Evolutionary conservation across 2,888 invertebrate genomes (phyloP), one percentile per base, ranked within the genome.

Genomic region (Rhaphigaster nebulosa): DNA sequence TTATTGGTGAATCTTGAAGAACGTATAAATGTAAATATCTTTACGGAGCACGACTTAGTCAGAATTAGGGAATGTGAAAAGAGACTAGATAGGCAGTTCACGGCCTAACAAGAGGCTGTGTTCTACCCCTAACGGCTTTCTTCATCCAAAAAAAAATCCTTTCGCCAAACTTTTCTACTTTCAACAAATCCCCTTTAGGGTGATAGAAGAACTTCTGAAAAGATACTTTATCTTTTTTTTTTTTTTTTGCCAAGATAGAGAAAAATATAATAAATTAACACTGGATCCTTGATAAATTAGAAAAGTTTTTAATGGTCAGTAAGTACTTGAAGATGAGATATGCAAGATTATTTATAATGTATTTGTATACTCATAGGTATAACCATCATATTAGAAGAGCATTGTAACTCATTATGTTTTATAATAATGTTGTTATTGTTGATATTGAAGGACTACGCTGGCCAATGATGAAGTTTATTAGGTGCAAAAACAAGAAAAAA

Each of bases 151-250:
- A 84, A 80, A 84, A 84, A 45, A 26, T n/a, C n/a, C 45, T 84
- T n/a, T 45, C n/a, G 29, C 45, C 45, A 41, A 84, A 84, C 84
- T 84, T 84, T 84, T 15, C 45, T 50, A n/a, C 84, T 84, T 84
- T 84, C 45, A 84, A 45, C 45, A 50, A 84, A 84, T 45, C 84
- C 70, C n/a, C 45, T 84, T 50, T 84, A 84, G 84, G n/a, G 45
- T 45, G 45, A n/a, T 84, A n/a, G n/a, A 26, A 45, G 45, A 84
- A 84, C 45, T 84, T 84, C 6, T 50, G n/a, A 45, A 84, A 45
- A 45, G 41, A 4, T 13, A 45, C 13, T 45, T 45, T 50, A n/a
- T 13, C 13, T 50, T 50, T 84, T 50, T 13, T 8, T 80, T 45
- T 84, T 26, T 84, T 45, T n/a, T 45, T 84, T 15, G 0, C 29